A percentile compares a stretch with the other conserved stretches of the same genome.
phyloP scores from a whole-genome alignment of 1,140 invertebrate genomes.

The Oedothorax gibbosus region DNA sequence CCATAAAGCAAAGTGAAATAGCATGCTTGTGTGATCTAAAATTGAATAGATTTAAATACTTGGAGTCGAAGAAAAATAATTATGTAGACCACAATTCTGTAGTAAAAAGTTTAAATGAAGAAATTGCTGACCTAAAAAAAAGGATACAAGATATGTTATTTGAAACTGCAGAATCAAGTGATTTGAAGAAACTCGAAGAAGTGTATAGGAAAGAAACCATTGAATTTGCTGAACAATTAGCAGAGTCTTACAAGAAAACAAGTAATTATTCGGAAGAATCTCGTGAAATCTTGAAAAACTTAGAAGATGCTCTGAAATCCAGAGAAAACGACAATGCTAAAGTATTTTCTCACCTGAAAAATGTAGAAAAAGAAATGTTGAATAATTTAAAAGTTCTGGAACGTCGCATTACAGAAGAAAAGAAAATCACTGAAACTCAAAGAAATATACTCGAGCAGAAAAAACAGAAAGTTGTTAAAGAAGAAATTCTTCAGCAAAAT shows the following conservation, averaged over 20 bases:
- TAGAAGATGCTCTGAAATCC: neutral
- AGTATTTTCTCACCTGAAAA: neutral
- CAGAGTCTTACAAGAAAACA: neutral
- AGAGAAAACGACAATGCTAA: conserved; percentile 1
- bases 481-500: neutral
- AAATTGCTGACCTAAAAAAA: conserved; percentile 3
- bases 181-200: neutral
- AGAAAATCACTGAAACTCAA: neutral
- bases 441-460: neutral
- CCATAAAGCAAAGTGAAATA: neutral
- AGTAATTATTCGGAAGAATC: neutral
- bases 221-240: neutral
- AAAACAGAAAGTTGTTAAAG: neutral
- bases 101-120: conserved; percentile 2
- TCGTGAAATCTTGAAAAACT: neutral
- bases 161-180: neutral
- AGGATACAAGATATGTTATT: conserved; percentile 13
- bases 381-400: neutral
- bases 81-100: neutral
- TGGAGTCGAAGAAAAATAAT: neutral
- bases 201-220: neutral
- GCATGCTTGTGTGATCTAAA: neutral
- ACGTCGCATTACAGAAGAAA: neutral
- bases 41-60: neutral
- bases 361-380: conserved; percentile 4